Percentiles rank a stretch among this genome's conserved stretches.
These are phyloP conservation scores for Abrostola triplasia DNA, from an alignment of 2,888 invertebrate genomes.

Conservation along the genomic window DNA sequence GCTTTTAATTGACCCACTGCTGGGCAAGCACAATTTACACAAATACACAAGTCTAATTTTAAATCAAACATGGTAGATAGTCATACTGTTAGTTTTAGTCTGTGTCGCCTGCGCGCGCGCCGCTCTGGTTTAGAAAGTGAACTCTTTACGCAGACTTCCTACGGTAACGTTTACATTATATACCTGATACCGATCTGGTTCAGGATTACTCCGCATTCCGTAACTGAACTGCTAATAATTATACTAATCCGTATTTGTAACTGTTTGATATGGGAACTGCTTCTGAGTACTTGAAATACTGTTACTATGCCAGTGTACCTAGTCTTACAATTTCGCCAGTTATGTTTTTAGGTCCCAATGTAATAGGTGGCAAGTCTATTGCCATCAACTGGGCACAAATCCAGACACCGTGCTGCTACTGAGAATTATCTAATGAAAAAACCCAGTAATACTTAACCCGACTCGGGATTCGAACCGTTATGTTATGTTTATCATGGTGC, in stretches of 20 bases:
- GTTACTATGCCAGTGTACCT: too few species aligned
- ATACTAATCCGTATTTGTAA: conserved; percentile 10
- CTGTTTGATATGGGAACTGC: not conserved
- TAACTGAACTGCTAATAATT: conserved; percentile 38
- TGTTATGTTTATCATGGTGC: not conserved
- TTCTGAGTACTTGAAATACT: not conserved
- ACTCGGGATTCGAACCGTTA: too few species aligned
- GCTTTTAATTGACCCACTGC: too few species aligned
- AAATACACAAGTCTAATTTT: not conserved
- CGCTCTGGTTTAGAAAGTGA: conserved; percentile 70
- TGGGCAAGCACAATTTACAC: too few species aligned
- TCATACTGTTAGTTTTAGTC: conserved; percentile 26
- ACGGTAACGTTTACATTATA: conserved; percentile 54
- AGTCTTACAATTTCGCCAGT: too few species aligned
- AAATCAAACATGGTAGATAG: not conserved
- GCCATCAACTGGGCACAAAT: too few species aligned
- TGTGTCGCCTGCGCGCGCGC: conserved; percentile 43
- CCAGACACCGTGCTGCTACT: too few species aligned
- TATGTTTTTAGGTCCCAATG: too few species aligned
- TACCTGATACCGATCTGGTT: conserved; percentile 40
- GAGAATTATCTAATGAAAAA: too few species aligned
- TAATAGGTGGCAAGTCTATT: too few species aligned
- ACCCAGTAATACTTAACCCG: too few species aligned
- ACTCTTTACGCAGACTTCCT: conserved; percentile 62
- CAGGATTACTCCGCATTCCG: conserved; percentile 44